These are phyloP conservation scores for Terrapene triunguis DNA, from an alignment of 2,113 vertebrate genomes.

Conservation along the genomic window DNA sequence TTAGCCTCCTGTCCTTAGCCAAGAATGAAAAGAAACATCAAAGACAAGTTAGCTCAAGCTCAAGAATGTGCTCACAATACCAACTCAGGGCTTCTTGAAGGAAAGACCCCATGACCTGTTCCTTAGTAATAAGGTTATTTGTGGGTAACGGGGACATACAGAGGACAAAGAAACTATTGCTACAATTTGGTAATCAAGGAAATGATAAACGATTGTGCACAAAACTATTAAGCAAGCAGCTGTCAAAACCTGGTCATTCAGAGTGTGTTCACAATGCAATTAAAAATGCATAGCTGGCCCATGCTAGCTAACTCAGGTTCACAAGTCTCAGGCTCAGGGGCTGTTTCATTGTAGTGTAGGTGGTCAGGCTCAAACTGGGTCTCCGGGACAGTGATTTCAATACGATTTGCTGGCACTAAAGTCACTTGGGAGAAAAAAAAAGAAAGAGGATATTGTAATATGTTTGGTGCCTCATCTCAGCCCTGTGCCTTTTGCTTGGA, in stretches of 20 bases:
- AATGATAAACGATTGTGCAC: background rate
- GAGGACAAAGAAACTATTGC: background rate
- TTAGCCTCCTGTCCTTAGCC: background rate
- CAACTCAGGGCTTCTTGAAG: background rate
- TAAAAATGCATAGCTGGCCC: background rate
- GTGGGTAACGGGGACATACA: background rate
- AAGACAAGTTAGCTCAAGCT: background rate
- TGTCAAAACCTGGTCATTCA: background rate
- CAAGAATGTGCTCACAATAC: background rate
- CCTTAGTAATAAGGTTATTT: background rate
- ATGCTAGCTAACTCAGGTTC: background rate
- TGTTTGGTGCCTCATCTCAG: background rate
- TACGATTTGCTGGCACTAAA: background rate
- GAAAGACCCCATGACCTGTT: background rate
- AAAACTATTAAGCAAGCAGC: background rate
- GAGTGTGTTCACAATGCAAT: background rate
- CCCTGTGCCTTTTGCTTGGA: background rate
- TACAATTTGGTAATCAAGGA: background rate
- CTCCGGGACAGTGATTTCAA: background rate
- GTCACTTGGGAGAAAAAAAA: background rate
- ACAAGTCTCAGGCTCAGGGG: background rate
- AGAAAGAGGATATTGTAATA: background rate
- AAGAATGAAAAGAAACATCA: background rate
- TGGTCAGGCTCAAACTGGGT: background rate
- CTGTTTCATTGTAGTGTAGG: background rate